A percentile compares a stretch with the other conserved stretches of the same genome.
Conservation (phyloP, 1,140 invertebrate genomes). For the Drosophila tani region DNA sequence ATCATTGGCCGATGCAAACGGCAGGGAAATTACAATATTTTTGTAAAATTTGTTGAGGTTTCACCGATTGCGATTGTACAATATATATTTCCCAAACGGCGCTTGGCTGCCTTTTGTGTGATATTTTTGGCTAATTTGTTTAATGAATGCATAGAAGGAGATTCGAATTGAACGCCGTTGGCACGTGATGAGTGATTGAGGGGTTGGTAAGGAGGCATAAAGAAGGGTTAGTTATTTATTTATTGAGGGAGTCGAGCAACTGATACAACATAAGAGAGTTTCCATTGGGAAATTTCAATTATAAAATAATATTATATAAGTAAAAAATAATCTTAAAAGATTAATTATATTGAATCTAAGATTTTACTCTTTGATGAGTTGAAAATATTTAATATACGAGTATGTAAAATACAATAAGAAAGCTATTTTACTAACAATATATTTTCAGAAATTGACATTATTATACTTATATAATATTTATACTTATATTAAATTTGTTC, state of each 20-base stretch:
- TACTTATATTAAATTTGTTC: too few species aligned
- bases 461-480: not conserved
- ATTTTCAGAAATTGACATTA: not conserved
- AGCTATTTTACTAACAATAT: not conserved
- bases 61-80: slow-evolving; percentile 36
- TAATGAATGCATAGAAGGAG: slow-evolving; percentile 54
- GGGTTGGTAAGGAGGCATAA: not conserved
- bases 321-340: not conserved
- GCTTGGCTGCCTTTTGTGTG: slow-evolving; percentile 25
- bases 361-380: too few species aligned
- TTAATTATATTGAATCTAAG: not conserved
- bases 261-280: not conserved
- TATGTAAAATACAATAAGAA: not conserved
- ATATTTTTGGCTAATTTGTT: slow-evolving; percentile 66
- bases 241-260: not conserved
- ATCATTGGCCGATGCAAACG: slow-evolving; percentile 24
- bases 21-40: slow-evolving; percentile 17
- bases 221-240: slow-evolving; percentile 38
- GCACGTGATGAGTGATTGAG: slow-evolving; percentile 48
- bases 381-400: too few species aligned
- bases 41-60: slow-evolving; percentile 48
- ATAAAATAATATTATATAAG: not conserved
- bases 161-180: slow-evolving; percentile 36
- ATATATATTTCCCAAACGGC: slow-evolving; percentile 5
- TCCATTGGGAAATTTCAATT: not conserved